Evolutionary conservation across 2,888 invertebrate genomes (phyloP), one percentile per base, ranked within the genome.

Genomic region (Petrolisthes manimaculis): DNA sequence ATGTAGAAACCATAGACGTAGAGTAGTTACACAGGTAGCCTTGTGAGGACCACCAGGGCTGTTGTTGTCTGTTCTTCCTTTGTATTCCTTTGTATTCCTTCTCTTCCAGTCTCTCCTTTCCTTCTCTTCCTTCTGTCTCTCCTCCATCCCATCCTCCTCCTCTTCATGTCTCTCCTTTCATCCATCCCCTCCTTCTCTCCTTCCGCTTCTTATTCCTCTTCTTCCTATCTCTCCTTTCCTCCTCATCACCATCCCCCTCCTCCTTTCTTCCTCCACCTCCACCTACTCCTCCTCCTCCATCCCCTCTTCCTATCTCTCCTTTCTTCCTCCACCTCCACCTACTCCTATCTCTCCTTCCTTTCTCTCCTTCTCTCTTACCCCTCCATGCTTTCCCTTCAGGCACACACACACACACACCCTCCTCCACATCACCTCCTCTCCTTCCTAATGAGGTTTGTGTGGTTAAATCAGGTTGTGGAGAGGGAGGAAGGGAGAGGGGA

Each of bases 381-480:
- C 55, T 8, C 54, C 54, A n/a, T 6, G 37, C 84, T 77, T 51
- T 24, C 53, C 80, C 54, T 56, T 80, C 80, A n/a, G 0, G 21
- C 55, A 37, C 61, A 9, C n/a, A 37, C 24, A 21, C 8, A 21
- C 81, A 37, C 54, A 21, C 9, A 55, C 21, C 81, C 81, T 24
- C 54, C 74, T 83, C 83, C 71, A 83, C 78, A 61, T 14, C 84
- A 78, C 84, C 84, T 84, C 84, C 78, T 86, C 55, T 37, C 21
- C 14, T 21, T n/a, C 74, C 21, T 86, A 86, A 86, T 86, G 86
- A 86, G 86, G 86, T 86, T 86, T 86, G 86, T 81, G 86, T 12
- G 81, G 74, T 81, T 81, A 86, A 86, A 86, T 86, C 77, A 86
- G 86, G 86, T 86, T 86, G 81, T 81, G 71, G 75, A 81, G 79